phyloP scores from a whole-genome alignment of 2,113 vertebrate genomes.

The Mystacornis crossleyi region DNA sequence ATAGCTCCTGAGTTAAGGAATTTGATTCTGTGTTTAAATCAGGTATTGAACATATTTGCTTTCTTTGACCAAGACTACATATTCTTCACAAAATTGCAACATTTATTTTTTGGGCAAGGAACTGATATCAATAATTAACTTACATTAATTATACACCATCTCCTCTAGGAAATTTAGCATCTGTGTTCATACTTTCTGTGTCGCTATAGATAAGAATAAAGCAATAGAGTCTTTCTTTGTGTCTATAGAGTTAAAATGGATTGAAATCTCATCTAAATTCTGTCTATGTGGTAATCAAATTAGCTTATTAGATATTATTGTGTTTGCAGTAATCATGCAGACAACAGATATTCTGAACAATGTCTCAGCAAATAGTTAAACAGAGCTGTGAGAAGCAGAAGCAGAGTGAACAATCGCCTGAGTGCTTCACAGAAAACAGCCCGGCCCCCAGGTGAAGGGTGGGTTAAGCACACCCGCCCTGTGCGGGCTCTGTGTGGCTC shows the following conservation, averaged over 20 bases:
- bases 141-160: not conserved
- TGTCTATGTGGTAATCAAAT: not conserved
- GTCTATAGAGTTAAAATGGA: not conserved
- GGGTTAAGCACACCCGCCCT: not conserved
- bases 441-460: accelerated
- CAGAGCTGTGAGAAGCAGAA: not conserved
- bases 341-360: not conserved
- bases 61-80: not conserved
- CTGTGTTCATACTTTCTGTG: not conserved
- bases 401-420: not conserved
- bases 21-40: not conserved
- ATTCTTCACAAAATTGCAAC: not conserved
- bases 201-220: not conserved
- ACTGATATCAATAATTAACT: not conserved
- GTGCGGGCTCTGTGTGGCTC: accelerated
- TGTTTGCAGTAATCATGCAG: not conserved
- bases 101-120: not conserved
- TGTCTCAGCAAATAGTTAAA: accelerated
- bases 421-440: not conserved
- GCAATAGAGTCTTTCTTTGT: not conserved
- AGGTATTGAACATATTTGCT: not conserved
- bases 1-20: not conserved
- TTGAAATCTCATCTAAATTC: not conserved
- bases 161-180: not conserved
- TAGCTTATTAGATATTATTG: not conserved